phyloP scores from a whole-genome alignment of 2,797 vertebrate genomes.

The Alauda arvensis region DNA sequence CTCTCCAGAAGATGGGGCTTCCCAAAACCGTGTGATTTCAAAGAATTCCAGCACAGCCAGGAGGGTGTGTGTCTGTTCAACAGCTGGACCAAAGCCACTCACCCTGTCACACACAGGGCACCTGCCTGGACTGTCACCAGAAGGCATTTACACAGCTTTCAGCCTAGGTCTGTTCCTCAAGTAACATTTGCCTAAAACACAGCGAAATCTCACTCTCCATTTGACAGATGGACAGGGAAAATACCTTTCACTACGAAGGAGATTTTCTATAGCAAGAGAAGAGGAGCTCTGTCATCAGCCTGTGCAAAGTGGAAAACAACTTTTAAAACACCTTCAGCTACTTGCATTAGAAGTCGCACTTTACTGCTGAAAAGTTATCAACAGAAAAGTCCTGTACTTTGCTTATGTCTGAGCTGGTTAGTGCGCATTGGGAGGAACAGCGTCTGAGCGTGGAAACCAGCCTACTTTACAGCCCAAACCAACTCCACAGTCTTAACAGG shows the following conservation, averaged over 20 bases:
- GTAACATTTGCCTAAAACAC: background rate
- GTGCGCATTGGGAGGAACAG: rapidly evolving
- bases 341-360: rapidly evolving
- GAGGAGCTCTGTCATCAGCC: background rate
- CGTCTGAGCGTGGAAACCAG: background rate
- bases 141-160: background rate
- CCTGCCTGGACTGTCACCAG: background rate
- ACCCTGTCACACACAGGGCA: background rate
- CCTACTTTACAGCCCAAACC: background rate
- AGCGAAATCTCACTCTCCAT: background rate
- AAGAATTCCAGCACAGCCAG: background rate
- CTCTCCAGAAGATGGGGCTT: background rate
- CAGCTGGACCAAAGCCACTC: background rate
- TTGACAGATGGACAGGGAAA: background rate
- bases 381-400: rapidly evolving
- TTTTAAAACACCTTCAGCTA: background rate
- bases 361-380: background rate
- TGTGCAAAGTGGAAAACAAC: background rate
- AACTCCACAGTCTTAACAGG: background rate
- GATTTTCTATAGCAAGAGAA: background rate
- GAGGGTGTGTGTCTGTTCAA: rapidly evolving
- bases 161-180: background rate
- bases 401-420: background rate
- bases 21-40: background rate
- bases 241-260: background rate